Evolutionary conservation across 2,888 invertebrate genomes (phyloP).

Genomic region (Leucophenga montana): DNA sequence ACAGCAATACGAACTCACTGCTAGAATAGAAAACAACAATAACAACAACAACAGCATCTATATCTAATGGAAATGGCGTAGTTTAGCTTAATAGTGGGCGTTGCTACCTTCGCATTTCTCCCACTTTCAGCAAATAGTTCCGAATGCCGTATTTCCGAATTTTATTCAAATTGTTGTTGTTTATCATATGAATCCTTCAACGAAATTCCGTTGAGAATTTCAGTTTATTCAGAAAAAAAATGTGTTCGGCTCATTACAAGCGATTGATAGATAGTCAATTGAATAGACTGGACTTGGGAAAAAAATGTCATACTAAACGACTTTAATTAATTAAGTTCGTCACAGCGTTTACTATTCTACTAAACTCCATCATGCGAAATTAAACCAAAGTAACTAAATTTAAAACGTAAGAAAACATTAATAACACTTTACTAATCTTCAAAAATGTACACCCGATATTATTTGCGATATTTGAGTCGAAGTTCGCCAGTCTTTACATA

Average conservation of each 20-base stretch:
- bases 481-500: too few relatives aligned
- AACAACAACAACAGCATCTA: slow-evolving; percentile 25
- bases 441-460: too few relatives aligned
- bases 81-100: slow-evolving; percentile 8
- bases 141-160: background rate
- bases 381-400: too few relatives aligned
- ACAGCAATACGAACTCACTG: background rate
- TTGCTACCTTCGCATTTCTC: background rate
- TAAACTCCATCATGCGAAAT: too few relatives aligned
- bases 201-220: too few relatives aligned
- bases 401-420: too few relatives aligned
- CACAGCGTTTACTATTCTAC: too few relatives aligned
- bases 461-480: too few relatives aligned
- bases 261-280: too few relatives aligned
- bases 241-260: too few relatives aligned
- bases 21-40: slow-evolving; percentile 43
- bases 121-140: background rate
- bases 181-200: background rate
- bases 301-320: slow-evolving; percentile 3
- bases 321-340: slow-evolving; percentile 54
- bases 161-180: background rate
- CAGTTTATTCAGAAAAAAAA: too few relatives aligned
- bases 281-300: slow-evolving; percentile 10
- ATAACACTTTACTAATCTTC: too few relatives aligned
- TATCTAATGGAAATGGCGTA: background rate